Base-by-base conservation (phyloP, 2,888 invertebrate genomes). In the Dysmachus trigonus region DNA sequence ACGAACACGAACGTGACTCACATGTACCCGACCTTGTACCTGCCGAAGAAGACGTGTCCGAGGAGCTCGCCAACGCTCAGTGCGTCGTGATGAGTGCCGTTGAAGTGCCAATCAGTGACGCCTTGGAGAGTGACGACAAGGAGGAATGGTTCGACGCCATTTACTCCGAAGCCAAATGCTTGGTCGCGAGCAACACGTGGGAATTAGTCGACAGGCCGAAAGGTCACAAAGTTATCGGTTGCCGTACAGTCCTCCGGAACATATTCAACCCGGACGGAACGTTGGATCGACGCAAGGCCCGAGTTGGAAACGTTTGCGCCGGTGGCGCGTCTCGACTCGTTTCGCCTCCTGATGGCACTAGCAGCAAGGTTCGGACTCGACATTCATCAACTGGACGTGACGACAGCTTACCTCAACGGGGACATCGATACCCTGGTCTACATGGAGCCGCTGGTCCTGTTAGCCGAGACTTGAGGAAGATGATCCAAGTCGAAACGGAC, bases 131-230 rank as follows among this genome's bases (percentile, higher is more conserved):
- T 13, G 74, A 27, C 0, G 74, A 74, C 30, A n/a, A 22, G n/a
- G 74, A 74, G 30, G 10, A 27, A 10, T 74, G 30, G 74, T 8
- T n/a, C 22, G n/a, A n/a, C 8, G 18, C 10, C 10, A 5, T n/a
- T 5, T n/a, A 4, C 30, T 7, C 13, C 18, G 86, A 88, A 88
- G 30, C 87, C 7, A 10, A 86, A 86, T 27, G 79, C 87, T 2
- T 79, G 88, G 85, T 82, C n/a, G 88, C 88, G 87, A 85, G 87
- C n/a, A 88, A 88, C 62, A 87, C n/a, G 79, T 83, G 85, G 71
- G 62, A 18, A 74, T 83, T 30, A 71, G 30, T 13, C 77, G 87
- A n/a, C 86, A 84, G 38, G 72, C 86, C 33, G 87, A 51, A 30
- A n/a, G n/a, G n/a, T 86, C 86, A 51, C 72, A 73, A 71, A 18